Conservation (phyloP, 2,797 vertebrate genomes). For the Uromys caudimaculatus region DNA sequence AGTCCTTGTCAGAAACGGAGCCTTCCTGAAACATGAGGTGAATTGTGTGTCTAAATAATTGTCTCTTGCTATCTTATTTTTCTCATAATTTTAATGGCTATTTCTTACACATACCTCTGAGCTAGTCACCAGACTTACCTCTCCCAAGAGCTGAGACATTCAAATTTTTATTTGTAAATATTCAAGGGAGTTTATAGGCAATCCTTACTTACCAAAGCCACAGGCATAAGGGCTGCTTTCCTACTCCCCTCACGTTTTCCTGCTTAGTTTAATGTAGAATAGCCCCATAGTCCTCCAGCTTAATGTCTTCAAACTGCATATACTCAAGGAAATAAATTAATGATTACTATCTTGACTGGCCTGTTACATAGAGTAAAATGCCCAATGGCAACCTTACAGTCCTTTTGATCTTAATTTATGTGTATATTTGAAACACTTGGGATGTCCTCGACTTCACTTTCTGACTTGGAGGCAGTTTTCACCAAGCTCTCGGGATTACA, state of each 20-base stretch:
- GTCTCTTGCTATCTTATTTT: background rate
- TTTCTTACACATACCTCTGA: background rate
- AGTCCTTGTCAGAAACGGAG: background rate
- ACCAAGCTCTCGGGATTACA: constrained; percentile 42
- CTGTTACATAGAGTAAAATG: background rate
- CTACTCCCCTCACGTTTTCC: background rate
- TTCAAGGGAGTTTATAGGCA: background rate
- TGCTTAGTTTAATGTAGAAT: background rate
- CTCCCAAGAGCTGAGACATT: background rate
- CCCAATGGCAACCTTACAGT: background rate
- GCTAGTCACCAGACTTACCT: background rate
- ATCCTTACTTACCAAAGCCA: constrained; percentile 4
- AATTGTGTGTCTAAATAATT: background rate
- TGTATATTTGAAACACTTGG: background rate
- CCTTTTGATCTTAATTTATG: background rate
- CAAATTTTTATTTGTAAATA: constrained; percentile 3
- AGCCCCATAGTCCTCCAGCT: background rate
- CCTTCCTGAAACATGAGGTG: background rate
- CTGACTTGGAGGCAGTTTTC: background rate
- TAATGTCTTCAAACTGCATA: background rate
- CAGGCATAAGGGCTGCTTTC: background rate
- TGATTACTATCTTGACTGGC: background rate
- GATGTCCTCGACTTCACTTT: background rate
- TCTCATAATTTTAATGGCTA: background rate
- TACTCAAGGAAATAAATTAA: background rate